These are phyloP conservation scores for Allacma fusca DNA, from an alignment of 2,888 invertebrate species.

Conservation along the genomic window DNA sequence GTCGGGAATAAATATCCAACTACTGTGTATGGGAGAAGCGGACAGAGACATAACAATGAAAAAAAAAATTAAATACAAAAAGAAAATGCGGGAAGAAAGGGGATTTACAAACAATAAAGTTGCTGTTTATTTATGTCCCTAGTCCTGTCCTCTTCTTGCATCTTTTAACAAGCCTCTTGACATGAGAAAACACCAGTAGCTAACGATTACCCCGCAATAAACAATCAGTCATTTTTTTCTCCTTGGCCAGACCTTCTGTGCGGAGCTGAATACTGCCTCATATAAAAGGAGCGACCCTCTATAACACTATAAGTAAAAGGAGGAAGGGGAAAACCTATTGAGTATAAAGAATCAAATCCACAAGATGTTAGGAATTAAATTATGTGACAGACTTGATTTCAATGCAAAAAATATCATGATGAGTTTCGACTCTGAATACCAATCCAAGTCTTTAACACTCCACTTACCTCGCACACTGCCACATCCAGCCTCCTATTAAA, in stretches of 20 bases:
- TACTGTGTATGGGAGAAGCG: neutral
- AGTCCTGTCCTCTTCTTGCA: neutral
- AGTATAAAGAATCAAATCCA: neutral
- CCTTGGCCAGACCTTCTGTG: neutral
- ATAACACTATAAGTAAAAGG: neutral
- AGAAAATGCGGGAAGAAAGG: neutral
- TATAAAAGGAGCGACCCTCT: constrained; percentile 1
- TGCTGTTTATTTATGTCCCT: constrained; percentile 1
- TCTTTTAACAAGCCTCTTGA: neutral
- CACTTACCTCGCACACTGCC: neutral
- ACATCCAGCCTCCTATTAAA: neutral
- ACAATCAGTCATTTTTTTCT: constrained; percentile 22
- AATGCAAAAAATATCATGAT: neutral
- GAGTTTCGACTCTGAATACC: neutral
- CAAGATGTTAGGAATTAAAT: neutral
- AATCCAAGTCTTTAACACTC: neutral
- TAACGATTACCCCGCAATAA: constrained; percentile 31
- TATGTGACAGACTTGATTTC: constrained; percentile 25
- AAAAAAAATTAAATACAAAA: neutral
- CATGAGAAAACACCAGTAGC: constrained; percentile 36
- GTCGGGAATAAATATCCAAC: no score
- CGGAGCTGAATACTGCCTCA: no score
- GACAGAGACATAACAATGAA: neutral
- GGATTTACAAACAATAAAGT: constrained; percentile 14
- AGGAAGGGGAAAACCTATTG: neutral